phyloP scores from a whole-genome alignment of 2,888 invertebrate genomes.

The Allygus modestus region DNA sequence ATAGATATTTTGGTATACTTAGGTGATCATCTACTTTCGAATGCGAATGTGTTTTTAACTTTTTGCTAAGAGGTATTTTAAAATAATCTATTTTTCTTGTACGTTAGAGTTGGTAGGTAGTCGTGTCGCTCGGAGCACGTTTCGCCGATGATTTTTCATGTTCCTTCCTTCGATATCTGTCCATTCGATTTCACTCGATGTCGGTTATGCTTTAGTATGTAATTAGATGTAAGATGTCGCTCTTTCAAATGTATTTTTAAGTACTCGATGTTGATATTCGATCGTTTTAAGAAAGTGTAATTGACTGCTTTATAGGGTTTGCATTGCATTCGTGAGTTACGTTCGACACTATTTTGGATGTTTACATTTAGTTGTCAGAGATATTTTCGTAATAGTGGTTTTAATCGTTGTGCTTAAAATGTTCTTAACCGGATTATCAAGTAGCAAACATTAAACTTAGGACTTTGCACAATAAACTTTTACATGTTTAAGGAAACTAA shows the following conservation, averaged over 20 bases:
- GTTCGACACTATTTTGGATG: not conserved
- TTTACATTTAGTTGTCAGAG: not conserved
- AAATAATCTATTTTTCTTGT: conserved; percentile 44
- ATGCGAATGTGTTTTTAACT: conserved; percentile 47
- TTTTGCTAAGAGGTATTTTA: conserved; percentile 53
- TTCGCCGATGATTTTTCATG: conserved; percentile 41
- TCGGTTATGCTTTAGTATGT: conserved; percentile 39
- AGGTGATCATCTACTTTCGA: conserved; percentile 35
- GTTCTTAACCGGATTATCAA: conserved; percentile 39
- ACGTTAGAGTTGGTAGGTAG: not conserved
- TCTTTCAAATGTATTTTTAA: conserved; percentile 32
- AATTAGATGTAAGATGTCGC: conserved; percentile 35
- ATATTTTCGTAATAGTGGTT: not conserved
- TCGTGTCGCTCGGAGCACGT: not conserved
- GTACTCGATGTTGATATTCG: not conserved
- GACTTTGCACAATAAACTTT: conserved; percentile 18
- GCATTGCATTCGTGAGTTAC: not conserved
- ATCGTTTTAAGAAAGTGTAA: not conserved
- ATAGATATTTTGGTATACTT: conserved; percentile 53
- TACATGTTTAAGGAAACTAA: not conserved
- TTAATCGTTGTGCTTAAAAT: conserved; percentile 13
- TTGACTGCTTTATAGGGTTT: conserved; percentile 25
- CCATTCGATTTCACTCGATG: conserved; percentile 27
- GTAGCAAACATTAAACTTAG: conserved; percentile 39
- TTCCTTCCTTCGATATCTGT: conserved; percentile 54